phyloP scores from a whole-genome alignment of 2,113 vertebrate genomes.

The Periophthalmodon schlosseri region DNA sequence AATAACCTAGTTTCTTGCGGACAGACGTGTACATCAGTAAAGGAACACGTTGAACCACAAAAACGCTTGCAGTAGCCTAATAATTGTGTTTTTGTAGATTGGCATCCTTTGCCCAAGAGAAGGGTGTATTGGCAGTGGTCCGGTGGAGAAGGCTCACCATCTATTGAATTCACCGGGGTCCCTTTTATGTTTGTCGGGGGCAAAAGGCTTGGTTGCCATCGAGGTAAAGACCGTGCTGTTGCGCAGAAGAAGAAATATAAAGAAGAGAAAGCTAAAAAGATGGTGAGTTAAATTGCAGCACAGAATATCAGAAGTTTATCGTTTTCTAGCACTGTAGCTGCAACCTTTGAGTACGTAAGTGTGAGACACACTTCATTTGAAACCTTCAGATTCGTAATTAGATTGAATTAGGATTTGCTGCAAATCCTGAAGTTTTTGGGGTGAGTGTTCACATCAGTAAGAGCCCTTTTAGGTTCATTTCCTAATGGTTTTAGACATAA shows the following conservation, averaged over 20 bases:
- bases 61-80: background rate
- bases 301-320: background rate
- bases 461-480: background rate
- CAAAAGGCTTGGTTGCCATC: constrained; percentile 5
- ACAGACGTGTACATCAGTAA: background rate
- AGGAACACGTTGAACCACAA: no score
- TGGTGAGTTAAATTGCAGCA: background rate
- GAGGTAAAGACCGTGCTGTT: constrained; percentile 6
- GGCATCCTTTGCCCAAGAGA: constrained; percentile 1
- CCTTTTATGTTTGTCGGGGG: constrained; percentile 8
- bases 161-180: constrained; percentile 1
- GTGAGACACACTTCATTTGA: background rate
- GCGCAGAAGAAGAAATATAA: constrained; percentile 8
- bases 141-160: background rate
- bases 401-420: background rate
- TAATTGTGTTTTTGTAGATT: constrained; percentile 3
- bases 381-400: background rate
- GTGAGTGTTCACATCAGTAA: background rate
- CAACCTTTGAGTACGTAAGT: background rate
- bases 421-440: no score
- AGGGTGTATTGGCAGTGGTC: constrained; percentile 11
- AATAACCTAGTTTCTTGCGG: background rate
- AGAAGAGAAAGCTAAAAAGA: constrained; percentile 9
- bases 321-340: background rate
- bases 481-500: background rate